phyloP scores from a whole-genome alignment of 2,888 invertebrate genomes.

The Dermolepida albohirtum region DNA sequence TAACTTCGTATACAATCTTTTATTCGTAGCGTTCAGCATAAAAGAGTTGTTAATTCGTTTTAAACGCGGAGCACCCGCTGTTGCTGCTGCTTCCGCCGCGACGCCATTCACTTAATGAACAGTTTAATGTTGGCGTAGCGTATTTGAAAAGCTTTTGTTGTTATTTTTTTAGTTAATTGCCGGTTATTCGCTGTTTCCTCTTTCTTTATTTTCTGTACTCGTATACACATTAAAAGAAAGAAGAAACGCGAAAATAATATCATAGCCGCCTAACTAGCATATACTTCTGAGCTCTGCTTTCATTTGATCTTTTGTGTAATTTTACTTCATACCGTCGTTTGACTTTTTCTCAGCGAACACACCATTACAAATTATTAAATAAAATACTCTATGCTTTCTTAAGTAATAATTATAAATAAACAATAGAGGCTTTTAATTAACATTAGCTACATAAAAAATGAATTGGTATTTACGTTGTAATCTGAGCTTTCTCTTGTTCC shows the following conservation, averaged over 20 bases:
- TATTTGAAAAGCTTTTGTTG: slow-evolving; percentile 37
- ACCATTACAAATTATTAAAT: too few species aligned
- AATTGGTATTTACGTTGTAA: too few species aligned
- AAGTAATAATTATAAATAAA: too few species aligned
- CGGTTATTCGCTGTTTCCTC: slow-evolving; percentile 38
- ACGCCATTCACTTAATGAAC: slow-evolving; percentile 40
- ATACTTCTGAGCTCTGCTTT: slow-evolving; percentile 28
- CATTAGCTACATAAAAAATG: too few species aligned
- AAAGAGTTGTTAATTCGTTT: slow-evolving; percentile 46
- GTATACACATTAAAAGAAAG: slow-evolving; percentile 9
- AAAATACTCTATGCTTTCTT: too few species aligned
- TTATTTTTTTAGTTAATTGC: slow-evolving; percentile 45
- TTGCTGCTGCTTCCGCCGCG: slow-evolving; percentile 7
- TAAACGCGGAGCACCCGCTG: slow-evolving; percentile 27
- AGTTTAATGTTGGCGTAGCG: slow-evolving; percentile 39
- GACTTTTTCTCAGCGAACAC: too few species aligned
- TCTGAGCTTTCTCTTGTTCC: too few species aligned
- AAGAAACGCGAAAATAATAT: slow-evolving; percentile 35
- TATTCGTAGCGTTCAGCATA: slow-evolving; percentile 45
- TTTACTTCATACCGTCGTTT: slow-evolving; percentile 1
- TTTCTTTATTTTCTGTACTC: slow-evolving; percentile 15
- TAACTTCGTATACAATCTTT: slow-evolving; percentile 52
- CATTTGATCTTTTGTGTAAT: slow-evolving; percentile 17
- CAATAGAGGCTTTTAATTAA: too few species aligned
- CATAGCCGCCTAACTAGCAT: slow-evolving; percentile 35